phyloP scores from a whole-genome alignment of 2,888 invertebrate species.

The Geotrupes spiniger region DNA sequence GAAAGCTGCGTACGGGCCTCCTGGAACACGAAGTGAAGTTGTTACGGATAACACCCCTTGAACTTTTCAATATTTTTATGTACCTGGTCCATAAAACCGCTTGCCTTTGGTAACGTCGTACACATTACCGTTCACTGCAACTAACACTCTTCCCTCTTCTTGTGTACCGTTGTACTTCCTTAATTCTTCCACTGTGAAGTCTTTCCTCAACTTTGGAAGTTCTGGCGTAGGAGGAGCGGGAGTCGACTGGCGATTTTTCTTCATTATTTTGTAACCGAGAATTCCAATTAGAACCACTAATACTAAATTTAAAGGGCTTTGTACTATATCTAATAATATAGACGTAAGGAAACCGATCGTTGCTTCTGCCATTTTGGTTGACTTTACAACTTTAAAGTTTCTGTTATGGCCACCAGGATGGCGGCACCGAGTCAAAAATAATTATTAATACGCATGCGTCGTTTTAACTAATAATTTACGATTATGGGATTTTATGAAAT shows the following conservation, averaged over 20 bases:
- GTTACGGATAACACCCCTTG: too few species aligned
- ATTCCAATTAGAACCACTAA: constrained; percentile 67
- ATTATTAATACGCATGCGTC: too few species aligned
- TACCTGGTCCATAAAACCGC: constrained; percentile 93
- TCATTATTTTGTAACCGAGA: constrained; percentile 73
- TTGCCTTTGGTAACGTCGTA: constrained; percentile 92
- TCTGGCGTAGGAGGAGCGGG: constrained; percentile 54
- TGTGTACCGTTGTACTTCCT: constrained; percentile 83
- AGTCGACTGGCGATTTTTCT: constrained; percentile 52
- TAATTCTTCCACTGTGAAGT: constrained; percentile 87
- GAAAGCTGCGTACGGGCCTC: constrained; percentile 91
- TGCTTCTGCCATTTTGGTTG: constrained; percentile 43
- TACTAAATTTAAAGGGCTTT: constrained; percentile 69
- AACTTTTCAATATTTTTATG: constrained; percentile 17
- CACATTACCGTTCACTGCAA: constrained; percentile 92
- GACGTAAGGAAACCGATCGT: constrained; percentile 44
- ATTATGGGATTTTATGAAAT: too few species aligned
- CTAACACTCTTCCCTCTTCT: constrained; percentile 81
- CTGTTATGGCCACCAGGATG: neutral
- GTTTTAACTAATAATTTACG: too few species aligned
- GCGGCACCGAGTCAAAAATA: neutral
- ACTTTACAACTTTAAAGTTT: constrained; percentile 6
- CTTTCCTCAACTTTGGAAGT: constrained; percentile 82
- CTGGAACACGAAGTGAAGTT: constrained; percentile 51
- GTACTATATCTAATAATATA: constrained; percentile 61